Evolutionary conservation across 1,140 invertebrate species (phyloP).

Genomic region (Magallana gigas): DNA sequence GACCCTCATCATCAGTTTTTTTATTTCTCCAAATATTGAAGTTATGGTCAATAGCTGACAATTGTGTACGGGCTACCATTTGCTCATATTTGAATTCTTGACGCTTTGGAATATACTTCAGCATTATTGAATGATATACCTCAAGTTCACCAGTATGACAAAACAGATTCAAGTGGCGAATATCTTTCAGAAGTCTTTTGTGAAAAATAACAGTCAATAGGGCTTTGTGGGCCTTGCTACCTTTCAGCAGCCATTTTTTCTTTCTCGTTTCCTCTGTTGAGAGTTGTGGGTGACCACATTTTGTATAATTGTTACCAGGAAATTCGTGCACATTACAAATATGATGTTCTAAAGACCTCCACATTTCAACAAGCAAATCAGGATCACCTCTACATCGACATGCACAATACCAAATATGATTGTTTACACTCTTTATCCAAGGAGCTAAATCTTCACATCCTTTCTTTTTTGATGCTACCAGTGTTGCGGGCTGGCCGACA

Average conservation of each 20-base stretch:
- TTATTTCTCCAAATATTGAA: no score
- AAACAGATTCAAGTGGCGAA: neutral
- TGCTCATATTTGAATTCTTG: neutral
- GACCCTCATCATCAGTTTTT: no score
- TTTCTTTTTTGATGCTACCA: slow-evolving; percentile 42
- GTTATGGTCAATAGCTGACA: no score
- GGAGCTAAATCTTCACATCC: slow-evolving; percentile 25
- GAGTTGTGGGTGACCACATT: slow-evolving; percentile 21
- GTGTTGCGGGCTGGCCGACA: no score
- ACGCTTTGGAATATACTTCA: neutral
- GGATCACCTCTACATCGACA: slow-evolving; percentile 26
- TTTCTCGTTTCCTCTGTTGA: neutral
- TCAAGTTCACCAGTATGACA: neutral
- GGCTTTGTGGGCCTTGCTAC: neutral
- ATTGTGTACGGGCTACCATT: neutral
- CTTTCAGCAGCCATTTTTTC: neutral
- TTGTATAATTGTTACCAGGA: slow-evolving; percentile 14
- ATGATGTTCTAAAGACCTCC: slow-evolving; percentile 28
- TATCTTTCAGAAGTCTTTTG: neutral
- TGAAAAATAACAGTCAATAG: neutral
- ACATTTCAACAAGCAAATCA: slow-evolving; percentile 45
- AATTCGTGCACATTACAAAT: slow-evolving; percentile 38
- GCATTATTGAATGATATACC: neutral
- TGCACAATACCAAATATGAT: slow-evolving; percentile 47
- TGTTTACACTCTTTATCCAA: slow-evolving; percentile 39